phyloP scores from a whole-genome alignment of 1,140 invertebrate genomes.

The Saccostrea glomerata region DNA sequence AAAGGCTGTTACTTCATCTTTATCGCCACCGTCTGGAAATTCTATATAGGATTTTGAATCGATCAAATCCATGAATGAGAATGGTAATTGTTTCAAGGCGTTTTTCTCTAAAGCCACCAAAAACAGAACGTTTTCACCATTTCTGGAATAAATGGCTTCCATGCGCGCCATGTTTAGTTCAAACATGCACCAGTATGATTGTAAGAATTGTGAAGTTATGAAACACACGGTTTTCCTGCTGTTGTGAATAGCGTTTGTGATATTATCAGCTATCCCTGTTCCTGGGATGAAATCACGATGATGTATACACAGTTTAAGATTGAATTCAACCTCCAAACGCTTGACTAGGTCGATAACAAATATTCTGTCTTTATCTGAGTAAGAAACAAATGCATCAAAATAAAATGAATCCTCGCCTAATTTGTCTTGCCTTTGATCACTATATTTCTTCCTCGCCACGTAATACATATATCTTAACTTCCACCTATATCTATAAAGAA shows the following conservation, averaged over 20 bases:
- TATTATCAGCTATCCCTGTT: conserved; percentile 82
- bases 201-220: conserved; percentile 83
- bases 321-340: conserved; percentile 54
- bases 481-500: conserved; percentile 59
- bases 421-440: conserved; percentile 2
- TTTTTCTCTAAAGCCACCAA: conserved; percentile 63
- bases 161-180: conserved; percentile 81
- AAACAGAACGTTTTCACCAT: conserved; percentile 57
- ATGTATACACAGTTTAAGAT: conserved; percentile 65
- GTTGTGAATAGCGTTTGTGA: conserved; percentile 82
- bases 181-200: conserved; percentile 86
- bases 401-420: conserved; percentile 64
- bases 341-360: conserved; percentile 55
- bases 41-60: conserved; percentile 59
- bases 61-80: conserved; percentile 57
- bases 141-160: conserved; percentile 61
- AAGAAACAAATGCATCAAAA: conserved; percentile 69
- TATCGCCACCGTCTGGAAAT: conserved; percentile 50
- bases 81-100: conserved; percentile 49
- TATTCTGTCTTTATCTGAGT: conserved; percentile 55
- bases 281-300: conserved; percentile 70
- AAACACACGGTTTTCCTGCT: conserved; percentile 83
- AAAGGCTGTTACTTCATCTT: not conserved
- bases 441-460: conserved; percentile 51
- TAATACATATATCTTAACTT: conserved; percentile 67